Percentiles rank a stretch among this genome's conserved stretches.
Evolutionary conservation across 1,140 invertebrate species (phyloP).

Genomic region (Ericerus pela): DNA sequence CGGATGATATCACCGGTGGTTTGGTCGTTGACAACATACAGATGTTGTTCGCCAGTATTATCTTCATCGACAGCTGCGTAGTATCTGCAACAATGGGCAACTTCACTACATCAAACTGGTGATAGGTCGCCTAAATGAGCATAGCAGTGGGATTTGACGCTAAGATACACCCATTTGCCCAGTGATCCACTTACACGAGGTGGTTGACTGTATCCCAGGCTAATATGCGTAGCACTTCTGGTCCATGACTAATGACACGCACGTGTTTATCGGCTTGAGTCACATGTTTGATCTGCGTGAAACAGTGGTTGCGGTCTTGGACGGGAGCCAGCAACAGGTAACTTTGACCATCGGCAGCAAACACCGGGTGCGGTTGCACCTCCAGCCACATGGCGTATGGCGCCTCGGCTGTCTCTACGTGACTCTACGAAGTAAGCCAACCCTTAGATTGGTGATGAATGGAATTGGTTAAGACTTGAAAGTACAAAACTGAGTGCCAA

Average conservation of each 20-base stretch:
- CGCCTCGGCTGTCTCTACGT: too few relatives aligned
- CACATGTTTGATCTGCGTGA: slow-evolving; percentile 76
- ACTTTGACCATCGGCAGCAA: slow-evolving; percentile 62
- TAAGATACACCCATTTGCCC: too few relatives aligned
- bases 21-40: slow-evolving; percentile 57
- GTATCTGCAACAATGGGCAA: slow-evolving; percentile 35
- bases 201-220: slow-evolving; percentile 71
- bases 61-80: slow-evolving; percentile 63
- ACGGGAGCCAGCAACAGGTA: slow-evolving; percentile 70
- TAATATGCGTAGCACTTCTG: slow-evolving; percentile 67
- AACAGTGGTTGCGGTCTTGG: slow-evolving; percentile 66
- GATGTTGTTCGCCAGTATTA: slow-evolving; percentile 66
- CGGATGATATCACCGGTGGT: slow-evolving; percentile 51
- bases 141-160: too few relatives aligned
- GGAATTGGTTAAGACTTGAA: too few relatives aligned
- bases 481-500: too few relatives aligned
- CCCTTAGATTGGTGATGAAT: too few relatives aligned
- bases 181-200: slow-evolving; percentile 52
- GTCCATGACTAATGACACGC: slow-evolving; percentile 70
- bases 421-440: too few relatives aligned
- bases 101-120: too few relatives aligned
- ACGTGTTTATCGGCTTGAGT: slow-evolving; percentile 65
- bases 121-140: too few relatives aligned
- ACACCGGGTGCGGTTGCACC: slow-evolving; percentile 65
- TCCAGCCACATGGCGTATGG: slow-evolving; percentile 71